phyloP scores from a whole-genome alignment of 2,888 invertebrate species.

The Leptinotarsa haldemani region DNA sequence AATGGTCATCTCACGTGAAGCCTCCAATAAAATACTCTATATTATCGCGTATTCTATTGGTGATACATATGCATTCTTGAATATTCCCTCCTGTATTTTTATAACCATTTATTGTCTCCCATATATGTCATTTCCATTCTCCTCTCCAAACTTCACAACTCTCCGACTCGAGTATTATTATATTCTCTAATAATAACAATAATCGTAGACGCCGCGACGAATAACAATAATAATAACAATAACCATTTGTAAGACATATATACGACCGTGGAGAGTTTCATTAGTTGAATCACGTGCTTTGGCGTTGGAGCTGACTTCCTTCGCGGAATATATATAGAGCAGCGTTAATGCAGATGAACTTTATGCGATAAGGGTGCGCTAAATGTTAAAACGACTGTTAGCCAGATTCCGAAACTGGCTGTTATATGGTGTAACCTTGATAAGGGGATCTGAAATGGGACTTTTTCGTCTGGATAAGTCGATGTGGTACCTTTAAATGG shows the following conservation, averaged over 20 bases:
- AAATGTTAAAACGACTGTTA: not conserved
- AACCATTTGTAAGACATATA: slow-evolving; percentile 63
- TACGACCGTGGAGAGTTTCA: slow-evolving; percentile 62
- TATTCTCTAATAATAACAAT: slow-evolving; percentile 60
- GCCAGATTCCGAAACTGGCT: not conserved
- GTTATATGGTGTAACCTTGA: not conserved
- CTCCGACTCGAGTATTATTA: slow-evolving; percentile 54
- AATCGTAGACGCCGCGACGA: slow-evolving; percentile 60
- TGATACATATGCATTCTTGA: too few relatives aligned
- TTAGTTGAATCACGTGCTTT: slow-evolving; percentile 62
- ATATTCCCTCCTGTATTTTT: not conserved
- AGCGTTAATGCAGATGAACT: slow-evolving; percentile 18
- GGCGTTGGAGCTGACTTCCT: slow-evolving; percentile 39
- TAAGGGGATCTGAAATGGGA: not conserved
- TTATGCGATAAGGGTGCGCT: not conserved
- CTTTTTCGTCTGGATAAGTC: too few relatives aligned
- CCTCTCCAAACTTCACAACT: slow-evolving; percentile 45
- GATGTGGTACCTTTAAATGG: too few relatives aligned
- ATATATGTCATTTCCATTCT: slow-evolving; percentile 40
- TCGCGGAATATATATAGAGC: slow-evolving; percentile 13
- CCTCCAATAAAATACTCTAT: too few relatives aligned
- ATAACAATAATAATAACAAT: slow-evolving; percentile 65
- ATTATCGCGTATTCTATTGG: too few relatives aligned
- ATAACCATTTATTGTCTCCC: slow-evolving; percentile 5
- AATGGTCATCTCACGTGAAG: too few relatives aligned